phyloP scores from a whole-genome alignment of 2,888 invertebrate genomes.

The Cataglyphis cursor region DNA sequence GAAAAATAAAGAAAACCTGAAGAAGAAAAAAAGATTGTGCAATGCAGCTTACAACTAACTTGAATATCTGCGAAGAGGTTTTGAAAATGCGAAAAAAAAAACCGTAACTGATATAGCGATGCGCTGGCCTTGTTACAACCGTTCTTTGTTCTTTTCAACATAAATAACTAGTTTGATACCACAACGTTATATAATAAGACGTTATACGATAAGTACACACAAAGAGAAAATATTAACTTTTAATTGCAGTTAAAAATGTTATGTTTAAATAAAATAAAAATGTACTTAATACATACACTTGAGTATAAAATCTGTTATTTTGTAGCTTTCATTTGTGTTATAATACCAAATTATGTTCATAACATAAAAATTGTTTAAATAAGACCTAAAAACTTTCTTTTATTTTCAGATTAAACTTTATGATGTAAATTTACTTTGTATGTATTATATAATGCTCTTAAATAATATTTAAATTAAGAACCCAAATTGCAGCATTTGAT shows the following conservation, averaged over 20 bases:
- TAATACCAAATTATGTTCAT: neutral
- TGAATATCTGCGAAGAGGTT: constrained; percentile 14
- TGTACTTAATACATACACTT: neutral
- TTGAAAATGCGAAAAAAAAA: neutral
- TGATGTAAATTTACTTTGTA: neutral
- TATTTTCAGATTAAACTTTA: neutral
- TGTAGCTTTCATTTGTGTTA: neutral
- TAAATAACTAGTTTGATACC: neutral
- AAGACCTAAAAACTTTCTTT: neutral
- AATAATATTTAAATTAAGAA: neutral
- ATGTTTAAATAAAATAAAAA: neutral
- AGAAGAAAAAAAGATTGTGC: neutral
- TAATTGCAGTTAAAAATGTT: neutral
- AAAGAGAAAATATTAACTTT: neutral
- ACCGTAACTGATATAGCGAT: neutral
- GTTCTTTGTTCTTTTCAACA: neutral
- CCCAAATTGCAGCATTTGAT: neutral
- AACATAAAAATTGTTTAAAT: neutral
- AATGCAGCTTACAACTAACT: constrained; percentile 19
- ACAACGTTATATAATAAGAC: neutral
- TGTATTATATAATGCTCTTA: neutral
- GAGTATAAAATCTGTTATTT: neutral
- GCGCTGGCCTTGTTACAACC: neutral
- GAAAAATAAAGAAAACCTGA: neutral
- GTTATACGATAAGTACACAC: neutral